Evolutionary conservation across 2,113 vertebrate species (phyloP).

Genomic region (Trichechus manatus): DNA sequence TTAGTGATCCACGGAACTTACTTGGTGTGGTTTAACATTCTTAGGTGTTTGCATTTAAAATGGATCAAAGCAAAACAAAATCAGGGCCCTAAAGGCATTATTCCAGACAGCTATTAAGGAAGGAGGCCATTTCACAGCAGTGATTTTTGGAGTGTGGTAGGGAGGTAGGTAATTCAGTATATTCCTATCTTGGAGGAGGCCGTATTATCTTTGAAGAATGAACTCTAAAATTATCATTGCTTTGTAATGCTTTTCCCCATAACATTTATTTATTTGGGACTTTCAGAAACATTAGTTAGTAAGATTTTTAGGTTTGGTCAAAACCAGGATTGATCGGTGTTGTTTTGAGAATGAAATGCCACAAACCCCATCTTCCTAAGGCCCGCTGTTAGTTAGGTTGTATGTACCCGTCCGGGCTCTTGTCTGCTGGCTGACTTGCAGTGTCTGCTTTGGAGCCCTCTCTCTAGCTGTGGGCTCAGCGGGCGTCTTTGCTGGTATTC

Average conservation of each 20-base stretch:
- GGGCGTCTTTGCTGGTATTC: not conserved
- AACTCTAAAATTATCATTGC: not conserved
- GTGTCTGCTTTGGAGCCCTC: not conserved
- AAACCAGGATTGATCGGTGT: not conserved
- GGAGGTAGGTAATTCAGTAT: not conserved
- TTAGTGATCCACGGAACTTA: conserved; percentile 28
- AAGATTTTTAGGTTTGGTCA: not conserved
- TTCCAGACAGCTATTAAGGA: not conserved
- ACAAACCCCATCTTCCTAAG: not conserved
- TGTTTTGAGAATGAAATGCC: not conserved
- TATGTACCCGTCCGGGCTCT: no score
- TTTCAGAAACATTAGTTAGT: not conserved
- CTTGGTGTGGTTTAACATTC: not conserved
- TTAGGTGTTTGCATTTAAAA: conserved; percentile 28
- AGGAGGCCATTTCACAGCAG: not conserved
- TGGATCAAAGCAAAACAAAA: conserved; percentile 1
- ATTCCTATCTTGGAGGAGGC: not conserved
- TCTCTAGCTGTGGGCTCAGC: not conserved
- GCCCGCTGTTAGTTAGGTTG: not conserved
- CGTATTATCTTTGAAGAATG: not conserved
- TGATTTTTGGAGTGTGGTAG: not conserved
- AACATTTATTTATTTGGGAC: not conserved
- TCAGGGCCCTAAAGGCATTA: not conserved
- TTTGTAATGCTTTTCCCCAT: not conserved
- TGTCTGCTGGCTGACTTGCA: not conserved